Base-by-base conservation (phyloP, 2,888 invertebrate species). In the Mamestra brassicae region DNA sequence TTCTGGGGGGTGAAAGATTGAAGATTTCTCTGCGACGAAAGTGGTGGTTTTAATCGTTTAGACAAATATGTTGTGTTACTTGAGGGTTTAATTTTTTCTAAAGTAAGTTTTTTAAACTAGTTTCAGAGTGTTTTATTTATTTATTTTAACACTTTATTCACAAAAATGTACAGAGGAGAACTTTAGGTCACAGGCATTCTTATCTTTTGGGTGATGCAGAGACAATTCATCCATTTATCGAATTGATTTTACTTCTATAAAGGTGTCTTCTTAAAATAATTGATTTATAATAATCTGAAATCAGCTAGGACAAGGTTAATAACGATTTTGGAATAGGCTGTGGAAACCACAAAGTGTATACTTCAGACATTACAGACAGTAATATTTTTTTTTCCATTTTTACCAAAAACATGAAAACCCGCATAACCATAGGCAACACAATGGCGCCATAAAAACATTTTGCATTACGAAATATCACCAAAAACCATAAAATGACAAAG, bases 401-500 rank as follows among this genome's bases (percentile, higher is more conserved):
- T 7, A 62, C 11, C 11, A 54, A 67, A 67, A 26, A 58, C 15
- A 83, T 47, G 57, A 2, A 62, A 55, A 17, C n/a, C 8, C 26
- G 10, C 3, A 50, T 34, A 66, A 11, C 67, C 26, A 54, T 67
- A 79, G 67, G 26, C 57, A 58, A 52, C n/a, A 74, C 69, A 76
- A 72, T 82, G n/a, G 63, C 63, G 11, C 45, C 70, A 74, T 73
- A 73, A 69, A 68, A 66, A 60, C 63, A 66, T 78, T 80, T 74
- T 55, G 38, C 47, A 13, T 76, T 73, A 80, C 67, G 47, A 80
- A 86, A 81, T 72, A 72, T 72, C 10, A 64, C 64, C 50, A 70
- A 76, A 83, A 76, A 79, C 78, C 73, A 84, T 86, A 80, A 85
- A 71, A 57, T 68, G 72, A 71, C 76, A 78, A 79, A 81, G 60